Conservation (phyloP, 2,797 vertebrate genomes). For the Pristis pectinata region DNA sequence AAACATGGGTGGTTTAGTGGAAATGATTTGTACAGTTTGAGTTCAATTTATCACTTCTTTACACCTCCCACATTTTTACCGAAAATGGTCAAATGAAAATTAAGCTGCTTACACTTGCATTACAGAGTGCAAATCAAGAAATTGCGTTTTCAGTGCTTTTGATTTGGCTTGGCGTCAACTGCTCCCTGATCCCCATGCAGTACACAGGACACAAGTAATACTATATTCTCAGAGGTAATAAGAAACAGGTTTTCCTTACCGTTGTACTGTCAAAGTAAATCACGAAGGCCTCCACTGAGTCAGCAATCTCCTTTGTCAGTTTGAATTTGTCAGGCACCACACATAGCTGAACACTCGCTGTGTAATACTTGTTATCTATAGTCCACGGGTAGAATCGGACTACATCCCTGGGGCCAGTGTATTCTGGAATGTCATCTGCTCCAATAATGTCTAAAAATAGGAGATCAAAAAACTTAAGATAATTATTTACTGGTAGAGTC, state of each 20-base stretch:
- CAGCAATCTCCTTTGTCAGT: slow-evolving; percentile 74
- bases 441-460: slow-evolving; percentile 71
- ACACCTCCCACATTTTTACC: not conserved
- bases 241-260: slow-evolving; percentile 55
- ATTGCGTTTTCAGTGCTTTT: not conserved
- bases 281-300: slow-evolving; percentile 82
- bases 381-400: slow-evolving; percentile 90
- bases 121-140: not conserved
- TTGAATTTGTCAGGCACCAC: slow-evolving; percentile 72
- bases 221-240: not conserved
- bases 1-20: not conserved
- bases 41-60: not conserved
- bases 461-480: not conserved
- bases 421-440: slow-evolving; percentile 56
- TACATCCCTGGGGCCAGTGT: slow-evolving; percentile 54
- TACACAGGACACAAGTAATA: not conserved
- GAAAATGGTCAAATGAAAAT: not conserved
- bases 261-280: slow-evolving; percentile 84
- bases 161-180: not conserved
- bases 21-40: not conserved
- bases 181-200: not conserved
- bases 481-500: not conserved
- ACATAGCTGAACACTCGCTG: slow-evolving; percentile 80
- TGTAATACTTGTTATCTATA: slow-evolving; percentile 97
- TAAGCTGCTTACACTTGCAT: not conserved